A percentile compares a stretch with the other conserved stretches of the same genome.
Conservation (phyloP, 2,113 vertebrate species). For the Scomber japonicus region DNA sequence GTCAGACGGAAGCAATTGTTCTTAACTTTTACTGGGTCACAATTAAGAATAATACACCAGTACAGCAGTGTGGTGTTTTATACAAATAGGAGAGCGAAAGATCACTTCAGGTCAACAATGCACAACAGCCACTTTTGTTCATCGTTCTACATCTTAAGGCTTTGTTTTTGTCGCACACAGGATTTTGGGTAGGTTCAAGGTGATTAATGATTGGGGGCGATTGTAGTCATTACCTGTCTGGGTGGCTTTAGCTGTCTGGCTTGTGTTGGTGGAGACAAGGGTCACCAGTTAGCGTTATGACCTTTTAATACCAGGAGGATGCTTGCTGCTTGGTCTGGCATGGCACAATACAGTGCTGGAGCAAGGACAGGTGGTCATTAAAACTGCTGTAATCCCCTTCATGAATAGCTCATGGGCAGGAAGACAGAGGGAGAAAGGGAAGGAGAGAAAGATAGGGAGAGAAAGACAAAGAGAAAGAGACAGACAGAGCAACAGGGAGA, state of each 20-base stretch:
- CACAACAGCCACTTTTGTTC: neutral
- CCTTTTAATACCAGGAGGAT: slow-evolving; percentile 63
- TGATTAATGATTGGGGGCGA: slow-evolving; percentile 13
- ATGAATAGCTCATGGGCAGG: slow-evolving; percentile 84
- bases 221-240: slow-evolving; percentile 30
- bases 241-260: slow-evolving; percentile 47
- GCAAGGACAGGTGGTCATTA: slow-evolving; percentile 87
- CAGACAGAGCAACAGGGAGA: slow-evolving; percentile 44
- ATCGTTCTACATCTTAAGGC: slow-evolving; percentile 5
- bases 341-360: slow-evolving; percentile 70
- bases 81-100: neutral
- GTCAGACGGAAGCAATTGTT: slow-evolving; percentile 24
- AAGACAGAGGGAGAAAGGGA: slow-evolving; percentile 54
- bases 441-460: slow-evolving; percentile 50
- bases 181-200: neutral
- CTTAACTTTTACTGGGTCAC: neutral
- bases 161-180: neutral
- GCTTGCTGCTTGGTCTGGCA: slow-evolving; percentile 73
- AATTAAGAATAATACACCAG: neutral
- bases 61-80: neutral
- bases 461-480: slow-evolving; percentile 59
- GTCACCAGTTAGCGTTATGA: slow-evolving; percentile 70
- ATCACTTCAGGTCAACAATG: too few relatives aligned
- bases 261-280: slow-evolving; percentile 62
- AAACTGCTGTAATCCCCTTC: slow-evolving; percentile 84